Percentiles rank a stretch among this genome's conserved stretches.
Evolutionary conservation across 2,113 vertebrate genomes (phyloP).

Genomic region (Chaenogobius annularis): DNA sequence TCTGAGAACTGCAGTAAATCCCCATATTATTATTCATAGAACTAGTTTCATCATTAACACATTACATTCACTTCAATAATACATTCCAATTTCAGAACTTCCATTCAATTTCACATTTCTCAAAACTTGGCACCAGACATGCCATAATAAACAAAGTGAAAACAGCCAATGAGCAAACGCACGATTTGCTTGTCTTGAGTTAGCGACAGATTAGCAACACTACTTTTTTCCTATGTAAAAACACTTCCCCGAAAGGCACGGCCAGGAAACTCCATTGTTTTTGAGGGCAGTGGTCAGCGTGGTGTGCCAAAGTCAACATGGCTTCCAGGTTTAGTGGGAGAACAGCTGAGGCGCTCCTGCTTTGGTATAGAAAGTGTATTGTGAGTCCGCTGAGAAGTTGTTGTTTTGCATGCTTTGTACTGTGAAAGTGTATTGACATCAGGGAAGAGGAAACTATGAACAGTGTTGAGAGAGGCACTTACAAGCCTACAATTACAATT

Average conservation of each 20-base stretch:
- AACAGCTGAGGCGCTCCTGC: slow-evolving; percentile 53
- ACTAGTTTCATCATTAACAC: slow-evolving; percentile 57
- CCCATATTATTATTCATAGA: background rate
- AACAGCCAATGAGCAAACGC: slow-evolving; percentile 20
- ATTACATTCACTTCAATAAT: slow-evolving; percentile 66
- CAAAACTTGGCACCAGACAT: slow-evolving; percentile 16
- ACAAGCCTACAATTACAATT: background rate
- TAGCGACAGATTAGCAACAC: slow-evolving; percentile 51
- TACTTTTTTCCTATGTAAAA: slow-evolving; percentile 39
- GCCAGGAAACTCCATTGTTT: slow-evolving; percentile 67
- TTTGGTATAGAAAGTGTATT: slow-evolving; percentile 55
- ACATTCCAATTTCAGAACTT: slow-evolving; percentile 65
- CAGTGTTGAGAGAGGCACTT: too few relatives aligned
- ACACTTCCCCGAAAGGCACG: slow-evolving; percentile 68
- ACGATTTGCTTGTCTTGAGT: slow-evolving; percentile 46
- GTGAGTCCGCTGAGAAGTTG: slow-evolving; percentile 22
- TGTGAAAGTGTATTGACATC: slow-evolving; percentile 40
- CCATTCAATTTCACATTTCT: slow-evolving; percentile 59
- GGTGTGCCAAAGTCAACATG: slow-evolving; percentile 69
- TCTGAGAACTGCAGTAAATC: background rate
- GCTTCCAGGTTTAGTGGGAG: slow-evolving; percentile 45
- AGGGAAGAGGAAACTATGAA: slow-evolving; percentile 31
- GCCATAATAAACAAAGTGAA: background rate
- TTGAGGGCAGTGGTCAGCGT: slow-evolving; percentile 73
- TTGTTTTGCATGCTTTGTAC: slow-evolving; percentile 34